Conservation (phyloP, 1,140 invertebrate genomes). For the Stegodyphus dumicola region DNA sequence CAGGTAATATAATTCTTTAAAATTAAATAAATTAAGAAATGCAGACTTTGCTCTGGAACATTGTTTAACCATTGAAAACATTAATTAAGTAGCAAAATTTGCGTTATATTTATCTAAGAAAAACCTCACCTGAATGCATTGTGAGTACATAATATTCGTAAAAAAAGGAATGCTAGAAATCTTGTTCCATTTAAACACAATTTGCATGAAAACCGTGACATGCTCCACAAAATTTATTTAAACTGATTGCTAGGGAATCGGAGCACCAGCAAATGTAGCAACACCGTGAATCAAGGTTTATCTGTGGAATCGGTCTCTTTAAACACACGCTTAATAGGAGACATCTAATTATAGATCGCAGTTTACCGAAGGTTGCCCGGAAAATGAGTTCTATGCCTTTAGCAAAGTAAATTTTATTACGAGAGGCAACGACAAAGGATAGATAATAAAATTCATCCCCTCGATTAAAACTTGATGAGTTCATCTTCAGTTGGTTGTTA, state of each 20-base stretch:
- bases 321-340: slow-evolving; percentile 35
- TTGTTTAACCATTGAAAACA: too few species aligned
- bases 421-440: slow-evolving; percentile 31
- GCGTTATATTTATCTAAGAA: too few species aligned
- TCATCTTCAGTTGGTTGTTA: slow-evolving; percentile 44
- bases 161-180: background rate
- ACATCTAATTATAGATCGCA: slow-evolving; percentile 52
- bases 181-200: slow-evolving; percentile 5
- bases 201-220: background rate
- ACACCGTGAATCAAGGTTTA: background rate
- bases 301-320: slow-evolving; percentile 30
- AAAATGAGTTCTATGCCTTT: slow-evolving; percentile 43
- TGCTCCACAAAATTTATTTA: slow-evolving; percentile 27
- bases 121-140: too few species aligned
- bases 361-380: slow-evolving; percentile 17
- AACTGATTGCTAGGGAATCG: slow-evolving; percentile 35
- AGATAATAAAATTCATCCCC: slow-evolving; percentile 54
- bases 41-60: too few species aligned
- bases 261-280: background rate
- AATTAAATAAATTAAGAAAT: too few species aligned
- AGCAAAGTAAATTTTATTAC: slow-evolving; percentile 54
- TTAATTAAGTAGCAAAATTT: too few species aligned
- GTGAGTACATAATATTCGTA: too few species aligned
- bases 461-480: slow-evolving; percentile 58
- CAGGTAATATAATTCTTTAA: too few species aligned